Conservation (phyloP, 2,113 vertebrate genomes). For the Boulengeromyrus knoepffleri region DNA sequence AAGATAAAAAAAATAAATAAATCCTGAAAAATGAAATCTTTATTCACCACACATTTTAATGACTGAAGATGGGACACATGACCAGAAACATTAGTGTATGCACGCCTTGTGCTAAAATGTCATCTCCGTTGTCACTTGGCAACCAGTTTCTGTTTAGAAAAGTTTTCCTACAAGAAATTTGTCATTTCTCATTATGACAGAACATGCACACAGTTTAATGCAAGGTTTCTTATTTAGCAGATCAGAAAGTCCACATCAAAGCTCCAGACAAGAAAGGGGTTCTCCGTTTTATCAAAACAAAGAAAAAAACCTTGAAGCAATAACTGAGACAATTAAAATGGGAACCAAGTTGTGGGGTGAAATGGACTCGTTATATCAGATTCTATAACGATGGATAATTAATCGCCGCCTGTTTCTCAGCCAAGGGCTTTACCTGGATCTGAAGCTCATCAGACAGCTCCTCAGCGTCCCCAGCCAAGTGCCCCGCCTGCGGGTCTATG, state of each 20-base stretch:
- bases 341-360: not conserved
- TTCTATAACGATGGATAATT: not conserved
- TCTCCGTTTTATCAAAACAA: not conserved
- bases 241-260: not conserved
- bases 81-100: not conserved
- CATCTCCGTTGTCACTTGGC: not conserved
- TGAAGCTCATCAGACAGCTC: slow-evolving; percentile 86
- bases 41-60: not conserved
- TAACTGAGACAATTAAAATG: not conserved
- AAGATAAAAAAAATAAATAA: not conserved
- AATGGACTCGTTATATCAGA: not conserved
- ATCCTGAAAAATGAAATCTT: not conserved
- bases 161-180: not conserved
- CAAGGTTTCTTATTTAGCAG: not conserved
- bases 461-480: slow-evolving; percentile 58
- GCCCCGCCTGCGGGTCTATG: slow-evolving; percentile 61
- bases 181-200: not conserved
- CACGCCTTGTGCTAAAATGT: not conserved
- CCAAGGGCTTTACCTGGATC: slow-evolving; percentile 71
- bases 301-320: not conserved
- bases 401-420: not conserved
- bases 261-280: not conserved
- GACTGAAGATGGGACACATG: not conserved
- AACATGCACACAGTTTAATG: not conserved
- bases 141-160: not conserved